Conservation (phyloP, 2,888 invertebrate species). For the Drosophila borealis region DNA sequence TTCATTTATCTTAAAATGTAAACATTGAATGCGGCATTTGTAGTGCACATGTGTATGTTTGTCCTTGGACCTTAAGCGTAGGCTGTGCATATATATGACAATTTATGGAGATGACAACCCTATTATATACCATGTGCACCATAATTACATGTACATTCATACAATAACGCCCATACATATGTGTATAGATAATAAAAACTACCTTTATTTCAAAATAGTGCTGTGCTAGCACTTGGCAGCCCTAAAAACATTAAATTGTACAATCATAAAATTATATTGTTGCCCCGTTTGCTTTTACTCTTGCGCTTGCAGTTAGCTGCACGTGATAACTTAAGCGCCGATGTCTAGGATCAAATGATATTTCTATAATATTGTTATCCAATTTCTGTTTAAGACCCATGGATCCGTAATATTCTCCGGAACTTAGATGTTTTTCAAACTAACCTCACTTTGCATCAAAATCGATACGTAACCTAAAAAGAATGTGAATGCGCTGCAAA, state of each 20-base stretch:
- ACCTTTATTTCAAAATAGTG: constrained; percentile 6
- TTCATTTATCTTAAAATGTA: not conserved
- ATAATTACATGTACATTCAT: constrained; percentile 10
- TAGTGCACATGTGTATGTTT: not conserved
- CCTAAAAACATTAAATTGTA: constrained; percentile 61
- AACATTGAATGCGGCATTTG: not conserved
- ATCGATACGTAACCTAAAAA: constrained; percentile 80
- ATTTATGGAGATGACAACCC: constrained; percentile 49
- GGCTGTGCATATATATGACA: not conserved
- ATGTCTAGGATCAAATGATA: constrained; percentile 29
- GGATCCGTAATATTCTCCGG: constrained; percentile 19
- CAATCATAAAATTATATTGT: constrained; percentile 53
- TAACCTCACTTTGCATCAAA: constrained; percentile 71
- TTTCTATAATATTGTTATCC: not conserved
- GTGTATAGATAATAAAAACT: not conserved
- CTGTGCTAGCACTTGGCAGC: constrained; percentile 52
- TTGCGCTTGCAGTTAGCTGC: constrained; percentile 20
- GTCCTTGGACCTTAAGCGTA: not conserved
- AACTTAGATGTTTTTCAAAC: constrained; percentile 44
- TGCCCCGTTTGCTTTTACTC: constrained; percentile 45
- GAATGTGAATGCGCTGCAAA: constrained; percentile 72
- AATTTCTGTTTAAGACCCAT: not conserved
- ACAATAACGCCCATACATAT: constrained; percentile 3
- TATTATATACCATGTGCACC: constrained; percentile 10
- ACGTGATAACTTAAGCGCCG: not conserved